A percentile compares a stretch with the other conserved stretches of the same genome.
Conservation (phyloP, 2,113 vertebrate genomes). For the Phylloscopus whistleri region DNA sequence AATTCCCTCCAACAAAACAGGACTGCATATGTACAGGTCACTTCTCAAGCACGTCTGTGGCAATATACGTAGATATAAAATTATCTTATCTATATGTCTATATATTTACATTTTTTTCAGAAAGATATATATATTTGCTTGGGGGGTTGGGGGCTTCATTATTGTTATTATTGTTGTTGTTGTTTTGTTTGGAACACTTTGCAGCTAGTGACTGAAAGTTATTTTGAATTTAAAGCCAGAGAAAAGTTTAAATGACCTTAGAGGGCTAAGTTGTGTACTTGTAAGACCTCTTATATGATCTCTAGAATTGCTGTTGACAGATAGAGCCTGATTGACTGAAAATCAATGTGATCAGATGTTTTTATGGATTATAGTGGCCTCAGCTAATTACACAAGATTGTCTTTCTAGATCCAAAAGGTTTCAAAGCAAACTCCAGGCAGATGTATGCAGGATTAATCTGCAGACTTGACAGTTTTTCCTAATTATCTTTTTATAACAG, state of each 20-base stretch:
- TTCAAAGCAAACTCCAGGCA: constrained; percentile 70
- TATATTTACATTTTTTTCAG: background rate
- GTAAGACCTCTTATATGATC: constrained; percentile 59
- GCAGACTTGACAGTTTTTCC: constrained; percentile 72
- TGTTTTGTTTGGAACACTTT: background rate
- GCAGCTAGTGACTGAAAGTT: constrained; percentile 1
- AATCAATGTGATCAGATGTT: constrained; percentile 80
- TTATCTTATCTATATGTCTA: background rate
- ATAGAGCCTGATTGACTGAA: constrained; percentile 75
- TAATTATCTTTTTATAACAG: constrained; percentile 73
- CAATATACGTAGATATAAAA: background rate
- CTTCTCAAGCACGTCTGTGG: rapidly evolving
- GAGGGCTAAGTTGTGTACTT: constrained; percentile 27
- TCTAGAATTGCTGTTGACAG: constrained; percentile 65
- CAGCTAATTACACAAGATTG: constrained; percentile 80
- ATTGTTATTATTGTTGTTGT: background rate
- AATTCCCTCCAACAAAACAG: background rate
- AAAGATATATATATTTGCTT: background rate
- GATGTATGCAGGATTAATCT: constrained; percentile 73
- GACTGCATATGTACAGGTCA: rapidly evolving
- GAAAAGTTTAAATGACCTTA: constrained; percentile 73
- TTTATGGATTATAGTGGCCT: constrained; percentile 78
- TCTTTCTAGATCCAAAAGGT: constrained; percentile 72
- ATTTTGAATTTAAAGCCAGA: constrained; percentile 46
- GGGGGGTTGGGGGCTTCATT: too few relatives aligned